Evolutionary conservation across 2,888 invertebrate genomes (phyloP), one percentile per base, ranked within the genome.

Genomic region (Diaphora mendica): DNA sequence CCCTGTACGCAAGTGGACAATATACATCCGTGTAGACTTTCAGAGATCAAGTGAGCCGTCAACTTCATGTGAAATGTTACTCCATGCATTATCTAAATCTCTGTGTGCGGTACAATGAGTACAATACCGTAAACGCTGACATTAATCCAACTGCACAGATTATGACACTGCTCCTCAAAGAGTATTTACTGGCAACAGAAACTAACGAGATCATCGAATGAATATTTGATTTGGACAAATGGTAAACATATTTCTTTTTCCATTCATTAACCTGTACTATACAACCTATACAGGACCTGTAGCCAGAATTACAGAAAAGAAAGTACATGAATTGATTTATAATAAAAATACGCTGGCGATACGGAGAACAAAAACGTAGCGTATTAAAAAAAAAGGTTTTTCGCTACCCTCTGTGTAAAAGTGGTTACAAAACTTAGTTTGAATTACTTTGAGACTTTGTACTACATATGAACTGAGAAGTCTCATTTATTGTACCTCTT

Each of bases 61-160:
- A n/a, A 8, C n/a, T 9, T 55, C 55, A 55, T 51, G 20, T 55
- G n/a, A 55, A n/a, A 55, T 55, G n/a, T n/a, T 23, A 55, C 7
- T 9, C 9, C 55, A 55, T 3, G 11, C 2, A 62, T 13, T 62
- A 35, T 35, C 64, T 35, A 3, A 9, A 64, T 44, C 48, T 64
- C 33, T 64, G n/a, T 70, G 33, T 70, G 39, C 30, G 44, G 64
- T 64, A 51, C 9, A 51, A 33, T 15, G 48, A 33, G 64, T 64
- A 51, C 9, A 51, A 33, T 15, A 64, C n/a, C 30, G 20, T 17
- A n/a, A 42, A 35, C 62, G 1, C 26, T 62, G 15, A 13, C 30
- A 62, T 62, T 30, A 68, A 64, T 70, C 44, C 42, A 70, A 8
- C 23, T 70, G 55, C 11, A 42, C 42, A 44, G 70, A 64, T 64